Evolutionary conservation across 64 coral and sea anemone genomes (phyloP).

Genomic region (Cladopsammia gracilis): DNA sequence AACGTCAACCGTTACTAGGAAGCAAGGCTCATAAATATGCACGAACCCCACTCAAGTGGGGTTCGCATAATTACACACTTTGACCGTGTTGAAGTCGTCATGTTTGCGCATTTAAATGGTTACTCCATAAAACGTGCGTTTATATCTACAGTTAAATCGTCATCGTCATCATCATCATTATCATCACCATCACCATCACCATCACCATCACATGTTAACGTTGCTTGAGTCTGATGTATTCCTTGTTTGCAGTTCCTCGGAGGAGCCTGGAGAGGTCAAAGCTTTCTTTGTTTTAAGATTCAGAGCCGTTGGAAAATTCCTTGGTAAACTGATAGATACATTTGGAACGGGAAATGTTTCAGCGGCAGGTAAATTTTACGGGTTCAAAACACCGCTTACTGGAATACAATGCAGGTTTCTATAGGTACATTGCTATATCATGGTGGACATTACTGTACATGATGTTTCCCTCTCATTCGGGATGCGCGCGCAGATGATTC

Average conservation of each 20-base stretch:
- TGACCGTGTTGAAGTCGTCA: too few species aligned
- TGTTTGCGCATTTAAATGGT: too few species aligned
- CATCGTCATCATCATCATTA: neutral
- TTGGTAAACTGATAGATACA: conserved; percentile 26
- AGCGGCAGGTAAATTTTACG: neutral
- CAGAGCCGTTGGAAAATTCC: conserved; percentile 29
- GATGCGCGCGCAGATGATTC: too few species aligned
- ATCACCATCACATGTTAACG: neutral
- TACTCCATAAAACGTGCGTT: too few species aligned
- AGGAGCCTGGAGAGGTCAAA: neutral
- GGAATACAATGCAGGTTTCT: neutral
- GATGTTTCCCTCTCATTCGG: too few species aligned
- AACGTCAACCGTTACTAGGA: too few species aligned
- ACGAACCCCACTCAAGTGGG: too few species aligned
- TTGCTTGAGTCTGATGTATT: neutral
- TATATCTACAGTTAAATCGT: neutral
- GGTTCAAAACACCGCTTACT: neutral
- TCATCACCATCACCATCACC: too few species aligned
- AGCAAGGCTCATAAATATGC: too few species aligned
- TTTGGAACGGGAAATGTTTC: conserved; percentile 17
- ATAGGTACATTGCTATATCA: too few species aligned
- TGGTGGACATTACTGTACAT: too few species aligned
- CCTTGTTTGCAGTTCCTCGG: conserved; percentile 1
- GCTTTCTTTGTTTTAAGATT: conserved; percentile 46
- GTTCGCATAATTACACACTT: too few species aligned